Evolutionary conservation across 2,888 invertebrate species (phyloP).

Genomic region (Ectemnius cavifrons): DNA sequence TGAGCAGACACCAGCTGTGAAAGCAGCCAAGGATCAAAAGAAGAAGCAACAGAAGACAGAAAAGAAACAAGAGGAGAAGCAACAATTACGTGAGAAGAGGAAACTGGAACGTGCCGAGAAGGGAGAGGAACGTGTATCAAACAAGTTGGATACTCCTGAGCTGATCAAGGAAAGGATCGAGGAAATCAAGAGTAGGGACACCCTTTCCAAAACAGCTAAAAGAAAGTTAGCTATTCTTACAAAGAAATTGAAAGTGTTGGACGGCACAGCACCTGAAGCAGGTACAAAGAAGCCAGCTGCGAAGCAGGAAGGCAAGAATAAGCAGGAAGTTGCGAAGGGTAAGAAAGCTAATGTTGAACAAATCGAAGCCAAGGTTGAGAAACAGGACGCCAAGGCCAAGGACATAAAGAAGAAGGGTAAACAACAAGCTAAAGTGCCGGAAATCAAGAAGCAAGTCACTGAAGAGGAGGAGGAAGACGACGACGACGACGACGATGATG

Average conservation of each 20-base stretch:
- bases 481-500: constrained; percentile 25
- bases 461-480: constrained; percentile 28
- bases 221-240: constrained; percentile 57
- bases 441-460: constrained; percentile 13
- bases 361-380: constrained; percentile 7
- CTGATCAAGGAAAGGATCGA: constrained; percentile 56
- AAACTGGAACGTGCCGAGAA: not conserved
- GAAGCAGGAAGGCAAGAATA: constrained; percentile 19
- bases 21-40: constrained; percentile 20
- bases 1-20: not conserved
- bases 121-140: not conserved
- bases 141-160: constrained; percentile 32
- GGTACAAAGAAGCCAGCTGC: not conserved
- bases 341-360: constrained; percentile 19
- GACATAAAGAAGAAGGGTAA: constrained; percentile 23
- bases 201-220: constrained; percentile 61
- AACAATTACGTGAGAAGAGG: constrained; percentile 12
- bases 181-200: constrained; percentile 53
- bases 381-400: constrained; percentile 18
- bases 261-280: constrained; percentile 17
- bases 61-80: constrained; percentile 3
- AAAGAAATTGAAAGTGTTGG: constrained; percentile 54
- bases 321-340: constrained; percentile 11
- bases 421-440: constrained; percentile 8
- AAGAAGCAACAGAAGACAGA: constrained; percentile 1